Evolutionary conservation across 2,888 invertebrate genomes (phyloP).

Genomic region (Cordylochernes scorpioides): DNA sequence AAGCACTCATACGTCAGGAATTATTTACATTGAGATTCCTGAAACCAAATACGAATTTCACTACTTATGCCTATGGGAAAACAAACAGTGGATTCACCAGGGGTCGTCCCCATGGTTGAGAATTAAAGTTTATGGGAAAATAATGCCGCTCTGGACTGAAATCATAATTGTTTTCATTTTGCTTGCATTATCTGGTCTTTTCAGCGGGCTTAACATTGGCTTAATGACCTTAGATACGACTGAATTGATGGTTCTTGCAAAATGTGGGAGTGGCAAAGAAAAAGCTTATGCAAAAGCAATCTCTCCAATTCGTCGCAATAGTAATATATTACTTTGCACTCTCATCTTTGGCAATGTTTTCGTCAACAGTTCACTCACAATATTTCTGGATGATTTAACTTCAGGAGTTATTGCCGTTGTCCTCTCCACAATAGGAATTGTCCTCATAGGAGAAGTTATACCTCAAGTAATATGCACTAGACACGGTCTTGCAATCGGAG

Average conservation of each 20-base stretch:
- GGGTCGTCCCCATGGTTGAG: constrained; percentile 18
- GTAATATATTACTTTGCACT: constrained; percentile 60
- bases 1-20: no score
- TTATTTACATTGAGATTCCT: no score
- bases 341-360: constrained; percentile 53
- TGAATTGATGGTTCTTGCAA: constrained; percentile 72
- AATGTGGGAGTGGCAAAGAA: constrained; percentile 48
- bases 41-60: no score
- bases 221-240: constrained; percentile 86
- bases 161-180: constrained; percentile 25
- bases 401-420: constrained; percentile 70
- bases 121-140: constrained; percentile 33
- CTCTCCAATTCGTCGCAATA: constrained; percentile 67
- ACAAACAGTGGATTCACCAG: constrained; percentile 13
- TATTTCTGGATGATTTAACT: constrained; percentile 73
- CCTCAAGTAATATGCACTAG: constrained; percentile 81
- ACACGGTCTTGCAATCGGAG: constrained; percentile 81
- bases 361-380: constrained; percentile 89
- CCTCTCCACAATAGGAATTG: constrained; percentile 71
- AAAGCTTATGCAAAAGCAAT: constrained; percentile 53
- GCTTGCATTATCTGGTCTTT: constrained; percentile 65
- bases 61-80: no score
- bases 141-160: constrained; percentile 45
- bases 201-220: constrained; percentile 81
- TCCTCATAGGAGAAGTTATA: constrained; percentile 86